Conservation (phyloP, 92 coral and sea anemone genomes). For the Epizoanthus scotinus region DNA sequence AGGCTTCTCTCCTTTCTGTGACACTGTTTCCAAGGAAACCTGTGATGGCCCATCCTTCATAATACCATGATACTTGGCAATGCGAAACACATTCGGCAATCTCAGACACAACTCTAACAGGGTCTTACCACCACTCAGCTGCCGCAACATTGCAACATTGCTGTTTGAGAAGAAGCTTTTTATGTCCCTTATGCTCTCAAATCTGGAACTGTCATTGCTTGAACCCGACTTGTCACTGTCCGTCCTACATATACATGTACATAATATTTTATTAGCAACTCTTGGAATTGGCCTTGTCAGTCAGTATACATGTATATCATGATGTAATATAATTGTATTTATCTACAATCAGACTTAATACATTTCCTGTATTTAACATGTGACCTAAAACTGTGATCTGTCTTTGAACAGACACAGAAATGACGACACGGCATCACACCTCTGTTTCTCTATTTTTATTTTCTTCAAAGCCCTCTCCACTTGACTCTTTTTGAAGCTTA, state of each 20-base stretch:
- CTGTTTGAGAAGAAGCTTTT: constrained; percentile 87
- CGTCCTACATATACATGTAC: background rate
- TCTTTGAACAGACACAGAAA: too few species aligned
- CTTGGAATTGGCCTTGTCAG: too few species aligned
- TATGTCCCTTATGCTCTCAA: constrained; percentile 58
- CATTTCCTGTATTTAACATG: too few species aligned
- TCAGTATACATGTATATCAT: too few species aligned
- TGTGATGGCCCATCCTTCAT: constrained; percentile 26
- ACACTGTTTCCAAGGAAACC: constrained; percentile 54
- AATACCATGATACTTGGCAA: constrained; percentile 47
- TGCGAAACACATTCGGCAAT: constrained; percentile 71
- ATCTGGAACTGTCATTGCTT: constrained; percentile 9
- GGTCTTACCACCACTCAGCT: constrained; percentile 82
- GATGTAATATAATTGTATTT: too few species aligned
- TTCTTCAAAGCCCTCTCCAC: too few species aligned
- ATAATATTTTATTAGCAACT: too few species aligned
- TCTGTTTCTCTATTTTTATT: too few species aligned
- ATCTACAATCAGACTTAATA: too few species aligned
- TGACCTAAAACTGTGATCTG: too few species aligned
- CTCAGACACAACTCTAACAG: constrained; percentile 80
- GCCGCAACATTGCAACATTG: constrained; percentile 81
- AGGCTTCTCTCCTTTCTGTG: constrained; percentile 30
- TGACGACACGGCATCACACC: too few species aligned
- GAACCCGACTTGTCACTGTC: background rate
- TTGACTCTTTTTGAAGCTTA: too few species aligned